Base-by-base conservation (phyloP, 2,888 invertebrate species). In the Tipula lateralis region DNA sequence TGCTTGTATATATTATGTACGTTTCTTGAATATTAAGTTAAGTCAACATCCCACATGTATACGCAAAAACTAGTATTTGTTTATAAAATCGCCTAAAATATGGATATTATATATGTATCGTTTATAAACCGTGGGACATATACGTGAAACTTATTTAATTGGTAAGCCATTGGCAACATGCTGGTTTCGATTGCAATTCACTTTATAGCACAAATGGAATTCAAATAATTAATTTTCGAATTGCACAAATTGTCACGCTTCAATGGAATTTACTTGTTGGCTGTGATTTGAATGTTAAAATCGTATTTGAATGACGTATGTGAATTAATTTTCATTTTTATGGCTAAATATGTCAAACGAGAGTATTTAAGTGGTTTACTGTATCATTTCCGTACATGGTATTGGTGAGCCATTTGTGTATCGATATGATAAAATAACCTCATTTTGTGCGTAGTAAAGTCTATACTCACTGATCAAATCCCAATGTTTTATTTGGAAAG, bases 51-150 rank as follows among this genome's bases (percentile, higher is more conserved):
- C 66, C 66, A 66, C 66, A 66, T 66, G 66, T 66, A 32, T 32
- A 9, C 66, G 66, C 66, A 66, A 66, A 66, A 66, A 66, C 66
- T 13, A 12, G 24, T 24, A 66, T 24, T 66, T 24, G 19, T 24
- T 9, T 66, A 66, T 66, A 66, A 66, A 66, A 66, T 66, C 66
- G 24, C 66, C 66, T 66, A 66, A 66, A 66, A 66, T 66, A 66
- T 66, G 66, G 66, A 19, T 2, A n/a, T n/a, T n/a, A n/a, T n/a
- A n/a, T n/a, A n/a, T 9, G 19, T 66, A 24, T 66, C n/a, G 7
- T n/a, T 44, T 66, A 66, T 66, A 9, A 66, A 66, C 66, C 66
- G 66, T 66, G 66, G 66, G 66, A 66, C 66, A 66, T 66, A 2
- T 39, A 39, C 39, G 13, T 39, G 13, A 66, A 24, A 24, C 1